A percentile compares a stretch with the other conserved stretches of the same genome.
phyloP scores from a whole-genome alignment of 2,113 vertebrate genomes.

The Callocephalon fimbriatum region DNA sequence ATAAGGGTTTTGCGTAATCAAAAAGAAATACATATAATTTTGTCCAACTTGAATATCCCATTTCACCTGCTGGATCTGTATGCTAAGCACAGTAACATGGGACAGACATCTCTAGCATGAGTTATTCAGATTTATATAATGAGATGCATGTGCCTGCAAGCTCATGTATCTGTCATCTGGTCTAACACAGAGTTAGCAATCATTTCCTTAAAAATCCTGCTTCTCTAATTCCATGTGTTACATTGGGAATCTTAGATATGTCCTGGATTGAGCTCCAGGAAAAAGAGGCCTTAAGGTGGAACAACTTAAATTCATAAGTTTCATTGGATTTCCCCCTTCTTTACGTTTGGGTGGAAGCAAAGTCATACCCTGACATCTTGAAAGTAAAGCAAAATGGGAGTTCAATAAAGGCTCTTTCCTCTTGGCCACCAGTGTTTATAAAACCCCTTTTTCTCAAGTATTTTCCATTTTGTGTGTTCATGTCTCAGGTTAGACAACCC shows the following conservation, averaged over 20 bases:
- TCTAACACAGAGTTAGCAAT: not conserved
- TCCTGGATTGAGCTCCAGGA: not conserved
- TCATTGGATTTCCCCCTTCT: not conserved
- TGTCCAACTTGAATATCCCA: not conserved
- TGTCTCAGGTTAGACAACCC: slow-evolving; percentile 30
- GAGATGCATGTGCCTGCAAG: not conserved
- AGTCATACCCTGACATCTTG: not conserved
- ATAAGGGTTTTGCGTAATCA: not conserved
- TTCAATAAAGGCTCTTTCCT: not conserved
- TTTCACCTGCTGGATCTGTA: not conserved
- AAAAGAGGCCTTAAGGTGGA: not conserved
- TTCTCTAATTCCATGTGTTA: not conserved
- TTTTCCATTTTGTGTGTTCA: not conserved
- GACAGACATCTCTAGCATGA: not conserved
- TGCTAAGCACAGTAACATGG: not conserved
- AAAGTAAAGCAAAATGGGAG: not conserved
- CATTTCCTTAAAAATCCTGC: not conserved
- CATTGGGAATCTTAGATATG: not conserved
- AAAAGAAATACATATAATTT: not conserved
- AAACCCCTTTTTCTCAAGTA: not conserved
- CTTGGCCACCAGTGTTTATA: not conserved
- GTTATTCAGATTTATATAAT: not conserved
- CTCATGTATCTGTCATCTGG: not conserved
- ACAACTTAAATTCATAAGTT: not conserved
- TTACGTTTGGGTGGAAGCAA: not conserved